Base-by-base conservation (phyloP, 2,797 vertebrate species). In the Sebastes hopkinsi region DNA sequence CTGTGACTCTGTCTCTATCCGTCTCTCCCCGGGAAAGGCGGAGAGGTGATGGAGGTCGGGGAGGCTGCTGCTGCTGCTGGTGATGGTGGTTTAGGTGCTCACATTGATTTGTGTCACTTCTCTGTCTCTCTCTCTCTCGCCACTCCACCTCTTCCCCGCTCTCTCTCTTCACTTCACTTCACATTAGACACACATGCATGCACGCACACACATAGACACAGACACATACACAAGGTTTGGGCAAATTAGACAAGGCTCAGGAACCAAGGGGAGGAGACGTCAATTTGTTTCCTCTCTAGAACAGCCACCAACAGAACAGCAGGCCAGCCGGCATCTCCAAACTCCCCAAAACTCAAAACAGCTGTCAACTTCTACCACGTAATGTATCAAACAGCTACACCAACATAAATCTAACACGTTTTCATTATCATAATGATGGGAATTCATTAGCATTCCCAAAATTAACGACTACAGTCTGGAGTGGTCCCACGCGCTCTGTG, bases 171-270 rank as follows among this genome's bases (percentile, higher is more conserved):
- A 77, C 78, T 94, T 87, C 93, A 95, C 92, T 95, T 89, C 80
- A 82, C 56, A 86, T 90, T 83, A 92, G 61, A 75, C 74, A 90
- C 85, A 90, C 95, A 72, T 94, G 79, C 91, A 94, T 87, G 94
- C 89, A 84, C 92, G 94, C 94, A 88, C 85, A 73, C 91, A 94
- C 91, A 95, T 92, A 94, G 90, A 93, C 81, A 76, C 88, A 95
- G 90, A 95, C 89, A 95, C 92, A 94, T 92, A 93, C 84, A 77
- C 90, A 95, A 93, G 92, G 94, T 92, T 92, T 95, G 93, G 88
- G 93, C 84, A 95, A 95, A 95, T 95, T 94, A 96, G 89, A 83
- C 94, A 95, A 95, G 46, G 95, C 90, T 55, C 85, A 87, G 80
- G 87, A 84, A 79, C 81, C 79, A 71, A 81, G 42, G 67, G 87